Conservation (phyloP, 2,113 vertebrate species). For the Pelmatolapia mariae region DNA sequence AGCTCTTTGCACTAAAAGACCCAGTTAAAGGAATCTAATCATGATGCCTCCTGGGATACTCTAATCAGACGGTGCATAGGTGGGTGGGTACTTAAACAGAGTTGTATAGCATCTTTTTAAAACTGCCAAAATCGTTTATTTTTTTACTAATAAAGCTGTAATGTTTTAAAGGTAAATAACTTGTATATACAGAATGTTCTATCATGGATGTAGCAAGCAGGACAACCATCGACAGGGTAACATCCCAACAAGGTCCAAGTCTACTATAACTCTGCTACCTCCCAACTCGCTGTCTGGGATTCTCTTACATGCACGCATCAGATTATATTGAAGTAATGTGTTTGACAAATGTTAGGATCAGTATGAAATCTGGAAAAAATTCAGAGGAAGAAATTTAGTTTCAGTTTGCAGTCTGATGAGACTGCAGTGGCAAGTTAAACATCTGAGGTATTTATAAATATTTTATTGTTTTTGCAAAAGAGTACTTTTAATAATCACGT, state of each 20-base stretch:
- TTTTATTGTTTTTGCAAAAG: background rate
- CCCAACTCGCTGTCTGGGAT: background rate
- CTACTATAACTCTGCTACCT: background rate
- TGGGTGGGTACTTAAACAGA: background rate
- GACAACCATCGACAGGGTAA: background rate
- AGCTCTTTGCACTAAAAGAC: background rate
- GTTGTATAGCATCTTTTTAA: background rate
- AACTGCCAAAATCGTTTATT: background rate
- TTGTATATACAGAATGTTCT: background rate
- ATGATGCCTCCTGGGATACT: background rate
- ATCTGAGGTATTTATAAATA: rapidly evolving
- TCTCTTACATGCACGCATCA: rapidly evolving
- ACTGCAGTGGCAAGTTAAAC: background rate
- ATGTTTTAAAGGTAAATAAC: background rate
- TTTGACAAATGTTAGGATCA: background rate
- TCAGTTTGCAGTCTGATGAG: background rate
- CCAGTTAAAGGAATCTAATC: background rate
- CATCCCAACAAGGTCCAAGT: background rate
- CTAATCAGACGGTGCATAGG: background rate
- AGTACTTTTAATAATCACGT: background rate
- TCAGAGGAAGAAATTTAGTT: background rate
- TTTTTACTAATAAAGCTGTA: background rate
- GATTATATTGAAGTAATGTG: background rate
- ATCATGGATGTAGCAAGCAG: background rate
- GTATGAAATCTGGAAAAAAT: background rate